These are phyloP conservation scores for Cactoblastis cactorum DNA, from an alignment of 2,888 invertebrate genomes.

Conservation along the genomic window DNA sequence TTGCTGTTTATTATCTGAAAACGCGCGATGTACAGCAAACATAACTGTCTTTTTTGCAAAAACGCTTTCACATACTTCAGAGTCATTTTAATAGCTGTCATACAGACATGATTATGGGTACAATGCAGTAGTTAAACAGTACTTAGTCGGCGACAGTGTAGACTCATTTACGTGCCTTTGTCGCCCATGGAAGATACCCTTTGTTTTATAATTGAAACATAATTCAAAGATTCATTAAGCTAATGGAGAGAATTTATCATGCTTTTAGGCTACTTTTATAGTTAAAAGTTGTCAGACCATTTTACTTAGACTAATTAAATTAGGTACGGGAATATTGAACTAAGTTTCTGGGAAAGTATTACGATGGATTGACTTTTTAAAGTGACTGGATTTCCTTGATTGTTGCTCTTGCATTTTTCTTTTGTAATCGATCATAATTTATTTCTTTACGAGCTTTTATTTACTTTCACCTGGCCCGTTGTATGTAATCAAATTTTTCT, in stretches of 20 bases:
- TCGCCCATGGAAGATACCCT: conserved; percentile 29
- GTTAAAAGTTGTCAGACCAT: conserved; percentile 7
- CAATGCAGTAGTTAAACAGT: conserved; percentile 44
- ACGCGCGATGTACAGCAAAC: conserved; percentile 1
- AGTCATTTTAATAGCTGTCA: conserved; percentile 23
- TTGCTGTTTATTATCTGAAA: conserved; percentile 4
- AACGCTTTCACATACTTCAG: conserved; percentile 20
- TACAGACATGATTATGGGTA: conserved; percentile 46
- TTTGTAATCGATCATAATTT: too few relatives aligned
- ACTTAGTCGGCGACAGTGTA: conserved; percentile 34
- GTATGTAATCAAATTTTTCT: too few relatives aligned
- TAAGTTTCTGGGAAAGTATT: not conserved
- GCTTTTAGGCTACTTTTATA: conserved; percentile 5
- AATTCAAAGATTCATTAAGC: conserved; percentile 30
- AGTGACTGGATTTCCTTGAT: not conserved
- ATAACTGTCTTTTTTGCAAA: conserved; percentile 6
- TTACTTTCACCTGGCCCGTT: too few relatives aligned
- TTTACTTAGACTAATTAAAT: conserved; percentile 9
- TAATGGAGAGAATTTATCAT: conserved; percentile 19
- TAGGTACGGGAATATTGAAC: conserved; percentile 3
- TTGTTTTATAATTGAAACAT: conserved; percentile 28
- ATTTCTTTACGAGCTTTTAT: too few relatives aligned
- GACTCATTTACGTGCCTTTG: conserved; percentile 45
- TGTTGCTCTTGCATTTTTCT: too few relatives aligned
- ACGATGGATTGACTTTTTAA: not conserved